Conservation (phyloP, 2,113 vertebrate species). For the Chunga burmeisteri region DNA sequence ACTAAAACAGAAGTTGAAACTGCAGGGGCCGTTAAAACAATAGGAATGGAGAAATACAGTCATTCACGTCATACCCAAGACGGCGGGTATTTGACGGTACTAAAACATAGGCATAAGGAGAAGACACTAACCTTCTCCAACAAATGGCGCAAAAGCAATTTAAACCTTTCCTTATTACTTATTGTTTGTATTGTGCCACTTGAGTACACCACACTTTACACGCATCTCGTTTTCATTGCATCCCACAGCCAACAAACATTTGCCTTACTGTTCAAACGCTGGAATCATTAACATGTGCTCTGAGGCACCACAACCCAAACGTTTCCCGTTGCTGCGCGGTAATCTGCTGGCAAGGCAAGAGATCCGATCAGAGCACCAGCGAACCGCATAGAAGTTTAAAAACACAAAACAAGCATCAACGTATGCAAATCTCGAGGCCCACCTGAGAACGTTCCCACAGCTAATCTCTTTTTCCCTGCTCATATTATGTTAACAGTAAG, state of each 20-base stretch:
- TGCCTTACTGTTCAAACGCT: neutral
- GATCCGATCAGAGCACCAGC: neutral
- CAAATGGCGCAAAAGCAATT: neutral
- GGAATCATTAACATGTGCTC: neutral
- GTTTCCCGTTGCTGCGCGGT: neutral
- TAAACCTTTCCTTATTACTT: neutral
- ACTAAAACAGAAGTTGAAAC: neutral
- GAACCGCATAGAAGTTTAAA: neutral
- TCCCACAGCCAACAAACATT: neutral
- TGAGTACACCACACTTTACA: neutral
- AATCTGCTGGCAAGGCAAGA: neutral
- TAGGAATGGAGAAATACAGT: neutral
- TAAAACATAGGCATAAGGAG: neutral
- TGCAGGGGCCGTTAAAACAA: neutral
- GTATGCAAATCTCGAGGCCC: neutral
- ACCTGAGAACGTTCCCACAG: neutral
- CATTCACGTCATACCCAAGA: neutral
- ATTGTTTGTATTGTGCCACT: neutral
- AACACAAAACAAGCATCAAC: neutral
- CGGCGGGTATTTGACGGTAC: accelerated
- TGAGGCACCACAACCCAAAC: neutral
- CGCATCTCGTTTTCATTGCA: neutral
- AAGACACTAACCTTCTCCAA: neutral
- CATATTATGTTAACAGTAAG: neutral
- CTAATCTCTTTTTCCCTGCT: neutral